Base-by-base conservation (phyloP, 2,113 vertebrate genomes). In the Protobothrops mucrosquamatus region DNA sequence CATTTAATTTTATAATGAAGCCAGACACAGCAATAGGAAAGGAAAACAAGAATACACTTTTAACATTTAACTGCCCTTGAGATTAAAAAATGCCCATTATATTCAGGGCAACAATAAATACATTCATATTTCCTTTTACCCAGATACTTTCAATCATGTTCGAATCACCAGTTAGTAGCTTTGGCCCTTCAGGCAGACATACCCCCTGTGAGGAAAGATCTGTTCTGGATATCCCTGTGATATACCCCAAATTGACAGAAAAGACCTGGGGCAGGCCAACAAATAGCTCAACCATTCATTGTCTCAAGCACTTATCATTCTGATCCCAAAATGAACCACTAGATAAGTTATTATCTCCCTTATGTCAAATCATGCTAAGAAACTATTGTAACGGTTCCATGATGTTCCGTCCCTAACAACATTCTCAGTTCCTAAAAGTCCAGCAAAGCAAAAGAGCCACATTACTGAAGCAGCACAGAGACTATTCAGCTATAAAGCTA, bases 121-220 rank as follows among this genome's bases (percentile, higher is more conserved):
- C 1, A 95, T 95, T 89, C 95, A 91, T 29, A 57, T 91, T 96
- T 95, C 95, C 95, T 85, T 95, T 94, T 90, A 94, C 92, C 61
- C 91, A 85, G 46, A 93, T 90, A 89, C 92, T 95, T 96, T 94
- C 48, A 90, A 96, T 96, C 93, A 94, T 1, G 48, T 91, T 90
- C 0, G 56, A 97, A 94, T 61, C 95, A 94, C 88, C 94, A 93
- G 91, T 93, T 93, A 94, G 95, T 91, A 61, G 91, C 95, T 91
- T 6, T 85, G 88, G 88, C 95, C 92, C 24, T 93, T 96, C 88
- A 87, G 85, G 94, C 93, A 94, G 93, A 91, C 90, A 87, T 0
- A 0, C n/a, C 91, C 90, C 51, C 90, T 93, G 91, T 0, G 0
- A 0, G 0, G 81, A 96, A 94, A 91, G 87, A 59, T 29, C 81